These are phyloP conservation scores for Asbolus verrucosus DNA, from an alignment of 1,140 invertebrate genomes.

Conservation along the genomic window DNA sequence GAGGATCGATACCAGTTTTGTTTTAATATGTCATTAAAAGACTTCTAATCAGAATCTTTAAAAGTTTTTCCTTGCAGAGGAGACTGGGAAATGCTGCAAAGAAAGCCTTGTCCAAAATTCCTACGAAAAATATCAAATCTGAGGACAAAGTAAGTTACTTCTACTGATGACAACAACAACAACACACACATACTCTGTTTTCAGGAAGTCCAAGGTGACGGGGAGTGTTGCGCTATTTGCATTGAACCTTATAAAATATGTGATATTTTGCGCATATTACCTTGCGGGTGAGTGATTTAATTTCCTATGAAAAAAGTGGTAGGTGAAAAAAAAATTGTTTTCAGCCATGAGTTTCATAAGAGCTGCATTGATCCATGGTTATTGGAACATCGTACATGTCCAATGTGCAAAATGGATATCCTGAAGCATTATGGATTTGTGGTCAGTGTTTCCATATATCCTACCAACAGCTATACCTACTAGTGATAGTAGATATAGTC, in stretches of 20 bases:
- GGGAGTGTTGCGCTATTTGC: slow-evolving; percentile 92
- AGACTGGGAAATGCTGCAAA: slow-evolving; percentile 89
- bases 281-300: slow-evolving; percentile 82
- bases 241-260: slow-evolving; percentile 89
- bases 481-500: slow-evolving; percentile 35
- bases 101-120: slow-evolving; percentile 91
- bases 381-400: slow-evolving; percentile 91
- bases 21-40: too few species aligned
- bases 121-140: slow-evolving; percentile 84
- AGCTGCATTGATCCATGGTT: slow-evolving; percentile 95
- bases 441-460: slow-evolving; percentile 69
- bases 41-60: too few species aligned
- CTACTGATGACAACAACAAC: slow-evolving; percentile 1
- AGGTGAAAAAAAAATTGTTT: slow-evolving; percentile 57
- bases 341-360: slow-evolving; percentile 93
- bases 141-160: slow-evolving; percentile 80
- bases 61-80: slow-evolving; percentile 71
- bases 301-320: not conserved
- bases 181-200: slow-evolving; percentile 40
- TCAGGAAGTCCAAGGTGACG: slow-evolving; percentile 82
- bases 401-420: slow-evolving; percentile 97
- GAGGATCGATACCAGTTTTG: too few species aligned
- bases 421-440: slow-evolving; percentile 91
- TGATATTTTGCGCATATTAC: slow-evolving; percentile 86
- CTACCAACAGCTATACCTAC: slow-evolving; percentile 39